Conservation (phyloP, 2,113 vertebrate genomes). For the Centropus bengalensis region DNA sequence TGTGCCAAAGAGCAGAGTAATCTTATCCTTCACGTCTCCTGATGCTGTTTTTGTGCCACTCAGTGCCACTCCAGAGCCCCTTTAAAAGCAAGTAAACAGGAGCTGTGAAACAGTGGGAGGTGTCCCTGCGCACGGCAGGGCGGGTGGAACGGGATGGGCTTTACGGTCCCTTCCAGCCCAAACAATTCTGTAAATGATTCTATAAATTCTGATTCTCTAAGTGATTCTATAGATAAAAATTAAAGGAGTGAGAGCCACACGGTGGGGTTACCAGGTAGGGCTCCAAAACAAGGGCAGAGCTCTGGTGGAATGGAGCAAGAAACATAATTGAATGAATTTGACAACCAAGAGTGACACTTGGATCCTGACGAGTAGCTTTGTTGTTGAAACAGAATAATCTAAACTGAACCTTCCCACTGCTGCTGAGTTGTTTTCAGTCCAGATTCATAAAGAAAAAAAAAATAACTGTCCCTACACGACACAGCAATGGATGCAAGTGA, state of each 20-base stretch:
- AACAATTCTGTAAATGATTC: too few relatives aligned
- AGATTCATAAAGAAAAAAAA: not conserved
- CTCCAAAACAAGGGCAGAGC: not conserved
- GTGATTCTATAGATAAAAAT: not conserved
- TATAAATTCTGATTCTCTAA: not conserved
- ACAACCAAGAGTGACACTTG: not conserved
- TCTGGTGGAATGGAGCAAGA: not conserved
- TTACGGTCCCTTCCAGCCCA: too few relatives aligned
- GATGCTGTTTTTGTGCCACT: not conserved
- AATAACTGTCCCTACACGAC: not conserved
- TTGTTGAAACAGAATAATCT: not conserved
- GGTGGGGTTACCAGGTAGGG: not conserved
- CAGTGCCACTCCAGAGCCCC: not conserved
- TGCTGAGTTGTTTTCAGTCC: not conserved
- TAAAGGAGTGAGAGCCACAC: not conserved
- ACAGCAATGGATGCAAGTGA: not conserved
- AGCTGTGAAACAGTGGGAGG: not conserved
- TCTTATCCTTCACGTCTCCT: too few relatives aligned
- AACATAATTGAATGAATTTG: not conserved
- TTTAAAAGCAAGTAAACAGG: not conserved
- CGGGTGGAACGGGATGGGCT: too few relatives aligned
- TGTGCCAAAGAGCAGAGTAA: rapidly evolving
- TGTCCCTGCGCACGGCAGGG: too few relatives aligned
- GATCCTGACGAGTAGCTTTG: not conserved
- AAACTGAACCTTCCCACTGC: not conserved